phyloP scores from a whole-genome alignment of 2,888 invertebrate species.

The Panzeria rudis region DNA sequence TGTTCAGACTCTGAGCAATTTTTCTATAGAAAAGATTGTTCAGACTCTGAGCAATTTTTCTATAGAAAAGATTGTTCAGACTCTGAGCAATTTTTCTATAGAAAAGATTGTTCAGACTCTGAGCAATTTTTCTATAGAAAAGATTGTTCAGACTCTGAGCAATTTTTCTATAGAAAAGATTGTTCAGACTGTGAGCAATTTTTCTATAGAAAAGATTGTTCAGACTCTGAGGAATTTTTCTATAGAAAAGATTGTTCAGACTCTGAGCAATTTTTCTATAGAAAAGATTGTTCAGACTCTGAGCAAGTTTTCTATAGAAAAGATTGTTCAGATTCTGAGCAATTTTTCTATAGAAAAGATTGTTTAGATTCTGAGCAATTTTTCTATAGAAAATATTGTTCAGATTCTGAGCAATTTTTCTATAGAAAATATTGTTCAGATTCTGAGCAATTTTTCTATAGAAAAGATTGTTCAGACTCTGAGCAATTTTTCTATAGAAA shows the following conservation, averaged over 20 bases:
- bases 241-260: neutral
- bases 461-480: neutral
- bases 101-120: no score
- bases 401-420: neutral
- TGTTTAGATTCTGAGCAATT: neutral
- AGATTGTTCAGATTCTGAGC: neutral
- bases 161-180: neutral
- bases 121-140: neutral
- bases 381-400: neutral
- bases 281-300: neutral
- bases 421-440: neutral
- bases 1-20: neutral
- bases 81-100: no score
- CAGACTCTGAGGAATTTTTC: neutral
- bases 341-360: neutral
- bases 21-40: no score
- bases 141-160: neutral
- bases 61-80: no score
- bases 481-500: neutral
- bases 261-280: neutral
- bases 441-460: conserved; percentile 1
- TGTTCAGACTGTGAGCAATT: neutral
- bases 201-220: neutral
- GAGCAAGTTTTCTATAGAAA: neutral
- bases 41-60: no score